Conservation (phyloP, 2,113 vertebrate genomes). For the Takifugu flavidus region DNA sequence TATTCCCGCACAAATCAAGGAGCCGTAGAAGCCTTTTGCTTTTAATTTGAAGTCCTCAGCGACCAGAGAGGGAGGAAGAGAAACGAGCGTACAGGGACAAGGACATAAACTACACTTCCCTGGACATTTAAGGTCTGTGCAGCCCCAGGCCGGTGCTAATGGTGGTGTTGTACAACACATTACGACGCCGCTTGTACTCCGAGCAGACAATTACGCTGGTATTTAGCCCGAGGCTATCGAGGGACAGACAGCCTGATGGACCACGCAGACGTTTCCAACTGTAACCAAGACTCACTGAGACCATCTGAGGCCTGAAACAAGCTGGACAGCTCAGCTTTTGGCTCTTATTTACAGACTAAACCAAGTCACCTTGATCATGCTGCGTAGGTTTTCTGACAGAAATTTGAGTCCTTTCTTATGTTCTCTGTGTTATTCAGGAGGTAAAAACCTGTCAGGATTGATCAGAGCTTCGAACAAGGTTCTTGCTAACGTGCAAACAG, state of each 20-base stretch:
- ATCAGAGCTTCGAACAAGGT: no score
- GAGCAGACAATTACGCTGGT: conserved; percentile 84
- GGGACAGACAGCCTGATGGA: conserved; percentile 78
- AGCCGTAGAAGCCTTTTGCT: background rate
- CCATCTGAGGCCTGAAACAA: background rate
- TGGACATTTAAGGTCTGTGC: conserved; percentile 73
- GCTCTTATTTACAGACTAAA: conserved; percentile 25
- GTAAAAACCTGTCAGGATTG: no score
- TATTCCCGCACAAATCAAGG: background rate
- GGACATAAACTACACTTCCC: conserved; percentile 69
- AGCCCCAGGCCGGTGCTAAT: conserved; percentile 86
- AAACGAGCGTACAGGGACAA: conserved; percentile 19
- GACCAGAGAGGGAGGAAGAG: conserved; percentile 27
- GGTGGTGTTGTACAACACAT: conserved; percentile 88
- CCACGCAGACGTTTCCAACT: conserved; percentile 64
- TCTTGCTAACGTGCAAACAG: no score
- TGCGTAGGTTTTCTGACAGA: background rate
- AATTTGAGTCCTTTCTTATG: no score
- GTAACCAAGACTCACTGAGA: conserved; percentile 18
- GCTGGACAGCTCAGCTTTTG: conserved; percentile 8
- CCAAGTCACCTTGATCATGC: background rate
- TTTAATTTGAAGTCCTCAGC: conserved; percentile 2
- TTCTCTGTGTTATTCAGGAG: no score
- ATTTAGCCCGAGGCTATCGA: conserved; percentile 82
- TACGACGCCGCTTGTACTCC: conserved; percentile 72